A percentile compares a stretch with the other conserved stretches of the same genome.
Conservation (phyloP, 2,797 vertebrate species). For the Crypturellus tataupa region DNA sequence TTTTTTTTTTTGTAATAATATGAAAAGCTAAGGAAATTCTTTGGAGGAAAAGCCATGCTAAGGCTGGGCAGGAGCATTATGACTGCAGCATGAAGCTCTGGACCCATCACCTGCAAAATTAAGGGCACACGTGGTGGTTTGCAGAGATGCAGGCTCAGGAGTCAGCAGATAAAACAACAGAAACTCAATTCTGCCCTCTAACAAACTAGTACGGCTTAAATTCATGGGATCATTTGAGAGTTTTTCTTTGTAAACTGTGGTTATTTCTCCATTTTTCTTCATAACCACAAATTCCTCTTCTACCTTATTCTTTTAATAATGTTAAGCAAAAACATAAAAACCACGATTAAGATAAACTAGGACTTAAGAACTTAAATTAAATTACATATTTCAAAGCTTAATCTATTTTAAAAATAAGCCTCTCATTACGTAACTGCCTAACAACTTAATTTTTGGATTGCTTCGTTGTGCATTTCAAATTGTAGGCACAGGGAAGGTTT, state of each 20-base stretch:
- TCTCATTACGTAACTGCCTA: neutral
- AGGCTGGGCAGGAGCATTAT: neutral
- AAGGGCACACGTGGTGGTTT: neutral
- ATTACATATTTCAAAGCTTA: neutral
- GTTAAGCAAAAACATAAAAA: neutral
- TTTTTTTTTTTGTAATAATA: neutral
- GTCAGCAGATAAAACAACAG: neutral
- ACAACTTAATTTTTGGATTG: neutral
- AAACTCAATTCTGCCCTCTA: neutral
- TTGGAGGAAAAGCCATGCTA: neutral
- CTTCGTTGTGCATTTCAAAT: neutral
- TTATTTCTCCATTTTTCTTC: neutral
- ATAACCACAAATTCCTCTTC: neutral
- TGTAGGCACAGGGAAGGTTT: neutral
- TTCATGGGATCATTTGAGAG: neutral
- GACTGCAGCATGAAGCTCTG: neutral
- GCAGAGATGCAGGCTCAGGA: neutral
- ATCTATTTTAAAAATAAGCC: neutral
- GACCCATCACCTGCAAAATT: neutral
- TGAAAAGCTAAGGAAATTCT: constrained; percentile 41
- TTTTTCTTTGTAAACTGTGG: neutral
- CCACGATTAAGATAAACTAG: neutral
- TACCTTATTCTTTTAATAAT: neutral
- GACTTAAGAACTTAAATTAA: neutral
- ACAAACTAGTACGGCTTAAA: neutral